Percentiles rank a stretch among this genome's conserved stretches.
These are phyloP conservation scores for Cerastoderma edule DNA, from an alignment of 2,888 invertebrate species.

Conservation along the genomic window DNA sequence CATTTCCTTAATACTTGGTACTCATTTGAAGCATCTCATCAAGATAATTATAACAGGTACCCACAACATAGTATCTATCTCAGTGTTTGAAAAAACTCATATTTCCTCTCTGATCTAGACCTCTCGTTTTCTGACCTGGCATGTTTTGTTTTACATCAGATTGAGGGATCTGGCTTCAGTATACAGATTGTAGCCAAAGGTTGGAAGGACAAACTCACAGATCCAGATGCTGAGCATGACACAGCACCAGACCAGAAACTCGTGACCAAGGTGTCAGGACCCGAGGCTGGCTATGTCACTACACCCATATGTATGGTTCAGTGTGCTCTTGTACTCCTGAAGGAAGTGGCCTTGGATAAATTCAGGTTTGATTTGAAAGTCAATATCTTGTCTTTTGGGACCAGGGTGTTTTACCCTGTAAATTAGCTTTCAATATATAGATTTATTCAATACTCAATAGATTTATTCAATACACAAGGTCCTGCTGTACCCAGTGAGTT, in stretches of 20 bases:
- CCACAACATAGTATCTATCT: too few species aligned
- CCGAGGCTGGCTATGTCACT: slow-evolving; percentile 93
- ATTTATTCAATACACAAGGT: background rate
- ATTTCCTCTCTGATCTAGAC: too few species aligned
- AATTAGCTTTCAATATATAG: background rate
- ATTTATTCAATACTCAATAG: background rate
- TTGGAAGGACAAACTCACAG: slow-evolving; percentile 88
- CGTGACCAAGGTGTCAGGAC: slow-evolving; percentile 81
- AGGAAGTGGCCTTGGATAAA: slow-evolving; percentile 87
- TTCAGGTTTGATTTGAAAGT: slow-evolving; percentile 38
- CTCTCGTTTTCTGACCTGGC: too few species aligned
- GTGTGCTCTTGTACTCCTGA: slow-evolving; percentile 90
- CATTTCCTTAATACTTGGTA: too few species aligned
- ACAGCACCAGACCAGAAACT: slow-evolving; percentile 85
- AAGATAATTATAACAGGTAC: too few species aligned
- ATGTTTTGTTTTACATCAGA: slow-evolving; percentile 62
- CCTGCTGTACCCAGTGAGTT: background rate
- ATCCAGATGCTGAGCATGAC: slow-evolving; percentile 86
- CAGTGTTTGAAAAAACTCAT: too few species aligned
- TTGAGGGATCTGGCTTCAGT: slow-evolving; percentile 87
- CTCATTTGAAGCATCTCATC: too few species aligned
- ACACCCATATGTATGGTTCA: slow-evolving; percentile 90
- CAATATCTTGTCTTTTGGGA: too few species aligned
- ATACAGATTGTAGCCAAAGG: slow-evolving; percentile 91
- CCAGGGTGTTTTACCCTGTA: background rate